These are phyloP conservation scores for Aleadryas rufinucha DNA, from an alignment of 2,113 vertebrate species.

Conservation along the genomic window DNA sequence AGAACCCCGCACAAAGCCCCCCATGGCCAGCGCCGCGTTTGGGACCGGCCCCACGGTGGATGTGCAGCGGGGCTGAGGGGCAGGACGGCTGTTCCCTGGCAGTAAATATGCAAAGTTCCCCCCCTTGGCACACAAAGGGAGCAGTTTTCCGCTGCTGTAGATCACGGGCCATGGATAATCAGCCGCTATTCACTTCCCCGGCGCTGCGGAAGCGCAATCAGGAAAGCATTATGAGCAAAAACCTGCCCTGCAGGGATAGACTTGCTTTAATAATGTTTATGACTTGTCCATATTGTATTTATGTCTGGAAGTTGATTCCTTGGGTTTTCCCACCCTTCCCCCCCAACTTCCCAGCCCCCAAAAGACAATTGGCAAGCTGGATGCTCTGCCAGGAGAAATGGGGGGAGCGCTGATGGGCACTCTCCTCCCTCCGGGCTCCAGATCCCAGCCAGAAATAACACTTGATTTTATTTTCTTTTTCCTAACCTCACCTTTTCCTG, in stretches of 20 bases:
- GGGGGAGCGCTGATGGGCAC: not conserved
- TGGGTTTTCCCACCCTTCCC: slow-evolving; percentile 51
- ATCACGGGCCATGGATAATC: slow-evolving; percentile 75
- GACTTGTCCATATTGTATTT: slow-evolving; percentile 64
- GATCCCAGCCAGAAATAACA: not conserved
- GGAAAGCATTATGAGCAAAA: slow-evolving; percentile 72
- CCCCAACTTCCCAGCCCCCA: not conserved
- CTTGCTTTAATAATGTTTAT: slow-evolving; percentile 69
- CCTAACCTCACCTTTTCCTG: slow-evolving; percentile 22
- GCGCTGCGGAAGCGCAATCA: slow-evolving; percentile 73
- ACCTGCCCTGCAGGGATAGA: slow-evolving; percentile 70
- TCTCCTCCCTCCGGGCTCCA: not conserved
- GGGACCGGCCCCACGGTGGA: not conserved
- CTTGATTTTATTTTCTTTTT: not conserved
- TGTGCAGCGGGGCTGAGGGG: not conserved
- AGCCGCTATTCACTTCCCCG: slow-evolving; percentile 73
- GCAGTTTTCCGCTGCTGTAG: slow-evolving; percentile 65
- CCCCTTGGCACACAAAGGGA: slow-evolving; percentile 69
- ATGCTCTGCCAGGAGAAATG: not conserved
- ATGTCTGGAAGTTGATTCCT: slow-evolving; percentile 54
- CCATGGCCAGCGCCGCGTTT: not conserved
- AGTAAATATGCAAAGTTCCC: slow-evolving; percentile 71
- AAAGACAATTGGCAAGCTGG: not conserved
- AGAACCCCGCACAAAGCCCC: not conserved
- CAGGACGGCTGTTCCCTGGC: slow-evolving; percentile 44